These are phyloP conservation scores for Intellagama lesueurii DNA, from an alignment of 2,797 vertebrate genomes.

Conservation along the genomic window DNA sequence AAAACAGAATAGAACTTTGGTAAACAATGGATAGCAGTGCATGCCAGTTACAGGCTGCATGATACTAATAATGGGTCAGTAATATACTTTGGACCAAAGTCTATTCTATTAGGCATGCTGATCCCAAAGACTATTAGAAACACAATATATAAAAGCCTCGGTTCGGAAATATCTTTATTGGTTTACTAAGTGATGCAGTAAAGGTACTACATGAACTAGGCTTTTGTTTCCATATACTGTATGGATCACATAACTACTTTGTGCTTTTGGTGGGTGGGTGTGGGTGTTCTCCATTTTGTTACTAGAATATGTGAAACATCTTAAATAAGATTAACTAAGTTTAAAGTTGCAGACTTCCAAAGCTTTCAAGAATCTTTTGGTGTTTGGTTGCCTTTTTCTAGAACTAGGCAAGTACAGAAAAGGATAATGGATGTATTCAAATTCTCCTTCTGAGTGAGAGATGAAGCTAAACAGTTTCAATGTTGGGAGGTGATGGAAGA, in stretches of 20 bases:
- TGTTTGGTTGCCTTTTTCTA: neutral
- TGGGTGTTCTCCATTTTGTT: too few relatives aligned
- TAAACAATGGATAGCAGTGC: slow-evolving; percentile 46
- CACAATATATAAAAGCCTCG: neutral
- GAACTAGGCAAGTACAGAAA: neutral
- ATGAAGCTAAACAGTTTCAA: neutral
- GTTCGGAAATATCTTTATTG: too few relatives aligned
- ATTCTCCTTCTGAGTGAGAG: neutral
- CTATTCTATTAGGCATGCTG: neutral
- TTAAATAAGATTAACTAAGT: neutral
- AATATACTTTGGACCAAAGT: neutral
- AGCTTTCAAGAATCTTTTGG: neutral
- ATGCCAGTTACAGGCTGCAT: slow-evolving; percentile 41
- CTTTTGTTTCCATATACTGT: too few relatives aligned
- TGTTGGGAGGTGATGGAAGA: neutral
- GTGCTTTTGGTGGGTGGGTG: too few relatives aligned
- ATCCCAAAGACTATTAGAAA: neutral
- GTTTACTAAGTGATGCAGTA: too few relatives aligned
- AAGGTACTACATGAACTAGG: too few relatives aligned
- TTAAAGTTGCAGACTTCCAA: neutral
- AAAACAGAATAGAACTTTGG: slow-evolving; percentile 50
- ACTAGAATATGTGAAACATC: neutral
- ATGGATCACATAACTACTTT: too few relatives aligned
- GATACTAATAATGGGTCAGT: slow-evolving; percentile 60
- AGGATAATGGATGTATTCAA: neutral